A percentile compares a stretch with the other conserved stretches of the same genome.
phyloP scores from a whole-genome alignment of 1,140 invertebrate genomes.

The Aphaenogaster rudis region DNA sequence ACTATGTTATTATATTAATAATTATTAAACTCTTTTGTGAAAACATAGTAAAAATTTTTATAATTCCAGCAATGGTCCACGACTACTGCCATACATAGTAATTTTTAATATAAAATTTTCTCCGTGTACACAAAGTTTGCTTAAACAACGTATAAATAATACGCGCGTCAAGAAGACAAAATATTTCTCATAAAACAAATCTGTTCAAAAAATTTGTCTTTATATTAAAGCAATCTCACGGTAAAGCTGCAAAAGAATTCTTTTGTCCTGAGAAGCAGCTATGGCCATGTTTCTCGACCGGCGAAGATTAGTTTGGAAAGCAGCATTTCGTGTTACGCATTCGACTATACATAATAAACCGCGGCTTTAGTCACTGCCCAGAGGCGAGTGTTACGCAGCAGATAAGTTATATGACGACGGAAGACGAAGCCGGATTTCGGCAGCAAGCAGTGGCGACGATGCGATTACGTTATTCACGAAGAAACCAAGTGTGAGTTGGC shows the following conservation, averaged over 20 bases:
- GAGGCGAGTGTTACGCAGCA: slow-evolving; percentile 60
- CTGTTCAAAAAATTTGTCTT: not conserved
- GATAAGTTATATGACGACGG: slow-evolving; percentile 56
- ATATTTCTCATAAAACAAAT: not conserved
- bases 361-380: slow-evolving; percentile 43
- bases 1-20: too few relatives aligned
- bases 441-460: slow-evolving; percentile 35
- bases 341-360: slow-evolving; percentile 52
- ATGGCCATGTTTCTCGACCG: not conserved
- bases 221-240: not conserved
- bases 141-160: not conserved
- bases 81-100: too few relatives aligned
- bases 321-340: slow-evolving; percentile 42
- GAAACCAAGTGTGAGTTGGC: slow-evolving; percentile 24
- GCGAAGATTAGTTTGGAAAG: slow-evolving; percentile 5
- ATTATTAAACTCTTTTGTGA: too few relatives aligned
- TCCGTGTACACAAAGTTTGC: too few relatives aligned
- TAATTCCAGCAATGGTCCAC: too few relatives aligned
- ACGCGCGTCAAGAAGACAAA: not conserved
- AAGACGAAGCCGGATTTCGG: slow-evolving; percentile 43
- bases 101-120: too few relatives aligned
- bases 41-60: too few relatives aligned
- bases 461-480: slow-evolving; percentile 53
- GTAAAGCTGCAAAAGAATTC: not conserved
- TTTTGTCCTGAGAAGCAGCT: not conserved